Conservation (phyloP, 1,140 invertebrate genomes). For the Ooceraea biroi region DNA sequence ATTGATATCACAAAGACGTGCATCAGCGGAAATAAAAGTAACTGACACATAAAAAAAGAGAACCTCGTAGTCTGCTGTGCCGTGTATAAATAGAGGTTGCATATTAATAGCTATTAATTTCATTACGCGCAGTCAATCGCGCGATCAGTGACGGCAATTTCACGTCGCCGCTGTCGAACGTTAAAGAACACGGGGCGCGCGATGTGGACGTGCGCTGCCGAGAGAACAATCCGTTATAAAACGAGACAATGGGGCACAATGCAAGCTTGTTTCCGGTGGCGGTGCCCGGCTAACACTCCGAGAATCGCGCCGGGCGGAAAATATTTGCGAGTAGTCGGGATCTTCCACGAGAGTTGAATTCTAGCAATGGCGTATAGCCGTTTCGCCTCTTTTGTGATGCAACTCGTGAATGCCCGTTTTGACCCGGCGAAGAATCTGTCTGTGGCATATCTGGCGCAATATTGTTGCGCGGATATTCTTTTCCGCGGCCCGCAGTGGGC, state of each 20-base stretch:
- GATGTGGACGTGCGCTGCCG: too few species aligned
- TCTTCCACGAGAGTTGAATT: constrained; percentile 35
- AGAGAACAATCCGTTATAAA: constrained; percentile 4
- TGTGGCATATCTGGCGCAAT: constrained; percentile 27
- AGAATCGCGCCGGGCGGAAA: constrained; percentile 1
- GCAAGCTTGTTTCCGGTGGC: constrained; percentile 25
- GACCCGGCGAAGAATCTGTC: constrained; percentile 18
- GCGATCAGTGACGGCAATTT: constrained; percentile 37
- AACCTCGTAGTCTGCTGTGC: neutral
- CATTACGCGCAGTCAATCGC: too few species aligned
- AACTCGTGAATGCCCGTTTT: constrained; percentile 36
- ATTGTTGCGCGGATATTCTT: constrained; percentile 46
- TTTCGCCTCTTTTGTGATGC: constrained; percentile 32
- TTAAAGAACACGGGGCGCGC: neutral
- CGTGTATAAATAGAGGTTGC: constrained; percentile 22
- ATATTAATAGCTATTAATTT: constrained; percentile 50
- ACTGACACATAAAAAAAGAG: neutral
- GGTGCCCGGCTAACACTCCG: neutral
- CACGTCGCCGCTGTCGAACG: constrained; percentile 3
- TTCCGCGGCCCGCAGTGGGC: neutral
- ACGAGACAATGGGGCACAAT: neutral
- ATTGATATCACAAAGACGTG: constrained; percentile 5
- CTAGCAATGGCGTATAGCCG: neutral
- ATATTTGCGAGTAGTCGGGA: constrained; percentile 29
- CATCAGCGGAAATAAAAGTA: constrained; percentile 17